Evolutionary conservation across 2,113 vertebrate genomes (phyloP), one percentile per base, ranked within the genome.

Genomic region (Clarias batrachus): DNA sequence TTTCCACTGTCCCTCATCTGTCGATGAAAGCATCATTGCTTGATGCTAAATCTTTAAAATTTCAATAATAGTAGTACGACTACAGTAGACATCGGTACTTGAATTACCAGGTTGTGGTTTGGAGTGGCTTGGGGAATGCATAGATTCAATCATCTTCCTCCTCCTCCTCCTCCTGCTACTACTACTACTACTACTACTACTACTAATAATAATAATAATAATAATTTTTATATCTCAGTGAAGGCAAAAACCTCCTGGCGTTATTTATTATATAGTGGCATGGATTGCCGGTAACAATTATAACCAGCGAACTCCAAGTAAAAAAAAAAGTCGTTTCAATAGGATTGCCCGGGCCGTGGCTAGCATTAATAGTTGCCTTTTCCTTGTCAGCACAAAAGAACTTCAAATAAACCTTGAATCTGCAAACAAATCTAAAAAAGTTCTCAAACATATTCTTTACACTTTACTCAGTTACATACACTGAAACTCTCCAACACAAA

Each of bases 301-400:
- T 93, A 93, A 92, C 90, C 90, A 89, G 92, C 91, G 90, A 95
- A 92, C 92, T 93, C 93, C 92, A 95, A 95, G 94, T 95, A 37
- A 37, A 37, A 37, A 37, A 93, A 95, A 96, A 96, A 95, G 93
- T 95, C 93, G 93, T 93, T 95, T 94, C 91, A 95, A 95, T 92
- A 96, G 94, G 94, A 95, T 94, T 95, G 92, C 92, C 94, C 88
- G 91, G 93, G 90, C 92, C 88, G 90, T 94, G 94, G 94, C 94
- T 92, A 92, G 93, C 93, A 95, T 94, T 87, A 23, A 91, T 89
- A 93, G 95, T 91, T 83, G 86, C 90, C 92, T 93, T 89, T 93
- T 93, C 91, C 88, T 91, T 92, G 85, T 94, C 92, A 93, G 92
- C 93, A 94, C 93, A 95, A 95, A 95, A 92, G 93, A 92, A 90